Percentiles rank a stretch among this genome's conserved stretches.
Conservation (phyloP, 2,888 invertebrate genomes). For the Melikaiella ostensackeni region DNA sequence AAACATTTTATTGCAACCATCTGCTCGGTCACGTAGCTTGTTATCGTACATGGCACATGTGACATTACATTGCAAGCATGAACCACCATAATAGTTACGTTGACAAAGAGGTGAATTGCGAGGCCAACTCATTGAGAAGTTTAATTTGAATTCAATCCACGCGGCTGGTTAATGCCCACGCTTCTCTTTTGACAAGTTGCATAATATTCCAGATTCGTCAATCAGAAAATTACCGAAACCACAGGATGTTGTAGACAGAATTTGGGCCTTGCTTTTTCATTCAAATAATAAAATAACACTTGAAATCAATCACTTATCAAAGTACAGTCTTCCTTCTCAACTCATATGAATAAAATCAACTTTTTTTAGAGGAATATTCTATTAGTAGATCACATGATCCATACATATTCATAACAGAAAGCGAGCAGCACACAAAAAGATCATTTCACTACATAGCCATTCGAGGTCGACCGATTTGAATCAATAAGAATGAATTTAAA, state of each 20-base stretch:
- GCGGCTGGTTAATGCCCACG: slow-evolving; percentile 41
- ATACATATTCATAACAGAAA: slow-evolving; percentile 14
- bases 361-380: neutral
- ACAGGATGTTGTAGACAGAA: slow-evolving; percentile 32
- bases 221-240: slow-evolving; percentile 41
- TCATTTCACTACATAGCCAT: neutral
- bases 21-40: slow-evolving; percentile 1
- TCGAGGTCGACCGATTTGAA: neutral
- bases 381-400: neutral
- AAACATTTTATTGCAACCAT: too few species aligned
- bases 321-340: neutral
- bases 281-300: neutral
- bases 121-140: slow-evolving; percentile 35
- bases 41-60: slow-evolving; percentile 17
- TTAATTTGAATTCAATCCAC: slow-evolving; percentile 53
- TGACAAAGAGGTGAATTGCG: slow-evolving; percentile 39
- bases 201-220: slow-evolving; percentile 45
- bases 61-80: neutral
- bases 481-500: neutral
- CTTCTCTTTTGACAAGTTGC: slow-evolving; percentile 47
- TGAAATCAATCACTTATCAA: too few species aligned
- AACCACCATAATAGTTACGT: slow-evolving; percentile 5
- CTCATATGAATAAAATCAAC: neutral
- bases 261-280: neutral
- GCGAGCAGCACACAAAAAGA: neutral